A percentile compares a stretch with the other conserved stretches of the same genome.
These are phyloP conservation scores for Sorex araneus DNA, from an alignment of 2,113 vertebrate species.

Conservation along the genomic window DNA sequence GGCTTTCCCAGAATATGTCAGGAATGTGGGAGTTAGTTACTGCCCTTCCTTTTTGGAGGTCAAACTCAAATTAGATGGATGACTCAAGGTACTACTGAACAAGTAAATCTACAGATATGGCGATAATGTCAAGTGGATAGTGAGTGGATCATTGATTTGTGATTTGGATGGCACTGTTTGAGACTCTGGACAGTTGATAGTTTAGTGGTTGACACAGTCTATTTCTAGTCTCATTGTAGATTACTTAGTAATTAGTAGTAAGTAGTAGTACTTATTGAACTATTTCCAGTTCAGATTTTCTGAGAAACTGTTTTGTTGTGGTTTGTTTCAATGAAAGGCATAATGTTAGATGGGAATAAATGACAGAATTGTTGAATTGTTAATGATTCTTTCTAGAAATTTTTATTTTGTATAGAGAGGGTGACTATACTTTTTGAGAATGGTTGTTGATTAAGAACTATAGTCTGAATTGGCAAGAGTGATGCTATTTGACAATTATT, in stretches of 20 bases:
- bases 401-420: slow-evolving; percentile 9
- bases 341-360: slow-evolving; percentile 27
- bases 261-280: neutral
- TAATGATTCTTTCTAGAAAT: slow-evolving; percentile 46
- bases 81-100: slow-evolving; percentile 19
- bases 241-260: slow-evolving; percentile 2
- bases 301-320: slow-evolving; percentile 35
- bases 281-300: slow-evolving; percentile 4
- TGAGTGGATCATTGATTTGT: slow-evolving; percentile 16
- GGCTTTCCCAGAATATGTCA: neutral
- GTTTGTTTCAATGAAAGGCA: slow-evolving; percentile 21
- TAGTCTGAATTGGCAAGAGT: slow-evolving; percentile 50
- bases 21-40: slow-evolving; percentile 28
- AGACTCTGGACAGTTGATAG: neutral
- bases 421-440: slow-evolving; percentile 19
- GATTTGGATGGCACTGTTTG: slow-evolving; percentile 4
- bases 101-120: slow-evolving; percentile 37
- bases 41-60: slow-evolving; percentile 35
- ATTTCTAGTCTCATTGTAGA: slow-evolving; percentile 34
- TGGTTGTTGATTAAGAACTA: too few relatives aligned
- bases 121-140: neutral
- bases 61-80: slow-evolving; percentile 19
- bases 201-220: slow-evolving; percentile 9
- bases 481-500: neutral
- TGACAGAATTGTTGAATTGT: slow-evolving; percentile 39